Conservation (phyloP, 2,888 invertebrate genomes). For the Paralinhomoeus sp. region DNA sequence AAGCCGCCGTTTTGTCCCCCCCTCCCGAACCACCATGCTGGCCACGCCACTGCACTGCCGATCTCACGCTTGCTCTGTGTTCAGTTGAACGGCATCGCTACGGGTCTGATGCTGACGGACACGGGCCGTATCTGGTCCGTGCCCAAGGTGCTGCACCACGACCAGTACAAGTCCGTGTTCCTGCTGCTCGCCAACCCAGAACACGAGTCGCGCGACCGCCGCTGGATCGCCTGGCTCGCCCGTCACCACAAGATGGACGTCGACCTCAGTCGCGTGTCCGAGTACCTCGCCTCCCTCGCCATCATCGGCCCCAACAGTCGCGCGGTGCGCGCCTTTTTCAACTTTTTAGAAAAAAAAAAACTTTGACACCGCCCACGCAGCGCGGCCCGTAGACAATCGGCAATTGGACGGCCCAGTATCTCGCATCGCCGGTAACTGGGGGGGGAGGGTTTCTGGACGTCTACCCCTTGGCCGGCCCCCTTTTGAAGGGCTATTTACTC, state of each 20-base stretch:
- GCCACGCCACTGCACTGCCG: too few species aligned
- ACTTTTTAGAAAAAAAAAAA: too few species aligned
- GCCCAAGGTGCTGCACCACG: slow-evolving; percentile 26
- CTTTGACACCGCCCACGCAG: too few species aligned
- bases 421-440: too few species aligned
- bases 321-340: neutral
- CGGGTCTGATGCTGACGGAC: slow-evolving; percentile 28
- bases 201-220: slow-evolving; percentile 29
- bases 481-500: too few species aligned
- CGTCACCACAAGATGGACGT: slow-evolving; percentile 12
- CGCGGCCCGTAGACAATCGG: too few species aligned
- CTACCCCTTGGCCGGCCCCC: too few species aligned
- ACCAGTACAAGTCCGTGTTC: slow-evolving; percentile 17
- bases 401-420: too few species aligned
- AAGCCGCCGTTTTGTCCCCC: too few species aligned
- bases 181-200: slow-evolving; percentile 29
- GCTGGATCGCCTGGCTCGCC: slow-evolving; percentile 18
- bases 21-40: too few species aligned
- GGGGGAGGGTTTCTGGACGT: too few species aligned
- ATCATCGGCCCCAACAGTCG: slow-evolving; percentile 15
- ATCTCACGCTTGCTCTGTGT: too few species aligned
- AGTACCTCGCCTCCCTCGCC: slow-evolving; percentile 16
- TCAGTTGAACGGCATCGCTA: slow-evolving; percentile 25
- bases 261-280: slow-evolving; percentile 13
- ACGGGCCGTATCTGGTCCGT: slow-evolving; percentile 28